Conservation (phyloP, 2,113 vertebrate genomes). For the Thalassoma bifasciatum region DNA sequence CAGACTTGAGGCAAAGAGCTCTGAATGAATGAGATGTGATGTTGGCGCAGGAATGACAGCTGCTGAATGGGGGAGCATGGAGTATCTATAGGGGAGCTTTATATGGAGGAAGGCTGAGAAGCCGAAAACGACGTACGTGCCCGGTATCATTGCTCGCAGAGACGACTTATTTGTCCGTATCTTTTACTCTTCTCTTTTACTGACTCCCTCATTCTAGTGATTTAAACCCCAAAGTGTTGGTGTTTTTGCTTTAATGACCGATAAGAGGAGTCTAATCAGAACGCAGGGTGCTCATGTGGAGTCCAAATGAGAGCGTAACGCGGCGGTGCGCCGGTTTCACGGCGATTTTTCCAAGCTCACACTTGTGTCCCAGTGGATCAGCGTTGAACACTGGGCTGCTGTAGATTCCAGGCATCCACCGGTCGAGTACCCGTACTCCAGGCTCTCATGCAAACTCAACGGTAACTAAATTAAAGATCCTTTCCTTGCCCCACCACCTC, state of each 20-base stretch:
- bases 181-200: not conserved
- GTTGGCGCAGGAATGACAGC: constrained; percentile 46
- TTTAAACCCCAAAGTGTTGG: not conserved
- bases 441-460: constrained; percentile 52
- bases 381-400: constrained; percentile 35
- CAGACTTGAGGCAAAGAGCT: constrained; percentile 7
- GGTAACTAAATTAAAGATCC: constrained; percentile 56
- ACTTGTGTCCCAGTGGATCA: constrained; percentile 38
- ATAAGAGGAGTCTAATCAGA: constrained; percentile 31
- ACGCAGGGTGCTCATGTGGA: constrained; percentile 54
- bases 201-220: constrained; percentile 11
- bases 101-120: constrained; percentile 31
- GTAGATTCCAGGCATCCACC: constrained; percentile 43
- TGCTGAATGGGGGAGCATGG: constrained; percentile 43
- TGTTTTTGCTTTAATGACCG: constrained; percentile 30
- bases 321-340: constrained; percentile 62
- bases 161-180: not conserved
- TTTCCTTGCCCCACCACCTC: constrained; percentile 25
- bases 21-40: constrained; percentile 30
- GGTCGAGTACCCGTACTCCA: not conserved
- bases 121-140: constrained; percentile 5
- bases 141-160: constrained; percentile 13
- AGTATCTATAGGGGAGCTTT: constrained; percentile 29
- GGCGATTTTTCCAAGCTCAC: constrained; percentile 44
- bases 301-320: constrained; percentile 54